phyloP scores from a whole-genome alignment of 2,113 vertebrate genomes.

The Trachemys scripta region DNA sequence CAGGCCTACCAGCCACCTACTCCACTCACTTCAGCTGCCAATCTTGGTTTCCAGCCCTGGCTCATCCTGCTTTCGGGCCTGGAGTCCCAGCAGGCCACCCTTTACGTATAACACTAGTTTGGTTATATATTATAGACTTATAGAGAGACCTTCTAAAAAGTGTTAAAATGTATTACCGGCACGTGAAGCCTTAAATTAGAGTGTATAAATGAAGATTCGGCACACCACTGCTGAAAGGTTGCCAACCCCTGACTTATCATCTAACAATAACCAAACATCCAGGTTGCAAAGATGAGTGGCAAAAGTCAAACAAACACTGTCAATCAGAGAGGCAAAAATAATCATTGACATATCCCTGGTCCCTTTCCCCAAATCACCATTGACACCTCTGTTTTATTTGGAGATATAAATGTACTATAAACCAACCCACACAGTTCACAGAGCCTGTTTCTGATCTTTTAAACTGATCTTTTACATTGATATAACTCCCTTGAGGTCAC shows the following conservation, averaged over 20 bases:
- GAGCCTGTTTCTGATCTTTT: constrained; percentile 13
- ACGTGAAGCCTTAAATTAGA: too few species aligned
- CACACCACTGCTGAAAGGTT: too few species aligned
- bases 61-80: too few species aligned
- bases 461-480: constrained; percentile 15
- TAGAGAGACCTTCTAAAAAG: too few species aligned
- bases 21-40: too few species aligned
- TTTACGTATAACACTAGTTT: too few species aligned
- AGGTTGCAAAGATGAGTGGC: not conserved
- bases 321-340: not conserved
- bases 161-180: too few species aligned
- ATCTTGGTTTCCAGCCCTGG: too few species aligned
- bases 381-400: not conserved
- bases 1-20: too few species aligned
- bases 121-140: too few species aligned
- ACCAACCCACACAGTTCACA: not conserved
- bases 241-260: not conserved
- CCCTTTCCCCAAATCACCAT: not conserved
- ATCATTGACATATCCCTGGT: not conserved
- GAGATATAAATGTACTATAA: not conserved
- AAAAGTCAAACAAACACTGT: not conserved
- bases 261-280: not conserved
- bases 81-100: too few species aligned
- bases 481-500: constrained; percentile 21
- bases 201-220: too few species aligned